phyloP scores from a whole-genome alignment of 2,888 invertebrate genomes.

The Cheilosia urbana region DNA sequence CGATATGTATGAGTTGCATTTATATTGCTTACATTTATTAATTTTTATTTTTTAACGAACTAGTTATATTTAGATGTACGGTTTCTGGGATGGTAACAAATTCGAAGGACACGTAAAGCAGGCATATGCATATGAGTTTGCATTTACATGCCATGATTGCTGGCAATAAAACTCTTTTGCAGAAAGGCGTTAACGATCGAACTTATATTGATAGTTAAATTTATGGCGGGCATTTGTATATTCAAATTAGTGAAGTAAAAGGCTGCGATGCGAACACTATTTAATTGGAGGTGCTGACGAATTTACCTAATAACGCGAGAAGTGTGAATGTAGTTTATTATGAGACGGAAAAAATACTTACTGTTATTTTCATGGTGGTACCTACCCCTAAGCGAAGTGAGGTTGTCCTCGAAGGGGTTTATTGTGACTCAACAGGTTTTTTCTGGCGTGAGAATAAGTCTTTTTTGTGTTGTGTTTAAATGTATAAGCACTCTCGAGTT shows the following conservation, averaged over 20 bases:
- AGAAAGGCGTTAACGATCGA: constrained; percentile 16
- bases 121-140: background rate
- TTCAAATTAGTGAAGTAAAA: constrained; percentile 1
- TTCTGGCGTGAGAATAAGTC: constrained; percentile 5
- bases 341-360: constrained; percentile 24
- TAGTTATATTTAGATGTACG: background rate
- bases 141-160: background rate
- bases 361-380: constrained; percentile 19
- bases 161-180: constrained; percentile 5
- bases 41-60: background rate
- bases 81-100: constrained; percentile 39
- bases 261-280: constrained; percentile 3
- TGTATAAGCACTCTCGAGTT: background rate
- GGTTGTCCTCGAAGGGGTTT: background rate
- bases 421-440: constrained; percentile 31
- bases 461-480: background rate
- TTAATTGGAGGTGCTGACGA: constrained; percentile 2
- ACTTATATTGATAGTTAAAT: constrained; percentile 33
- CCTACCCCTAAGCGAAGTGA: background rate
- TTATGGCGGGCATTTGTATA: constrained; percentile 16
- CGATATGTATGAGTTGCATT: constrained; percentile 75
- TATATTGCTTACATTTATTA: constrained; percentile 64
- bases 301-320: background rate
- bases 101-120: background rate
- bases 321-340: background rate